These are phyloP conservation scores for Ageneiosus marmoratus DNA, from an alignment of 2,113 vertebrate species.

Conservation along the genomic window DNA sequence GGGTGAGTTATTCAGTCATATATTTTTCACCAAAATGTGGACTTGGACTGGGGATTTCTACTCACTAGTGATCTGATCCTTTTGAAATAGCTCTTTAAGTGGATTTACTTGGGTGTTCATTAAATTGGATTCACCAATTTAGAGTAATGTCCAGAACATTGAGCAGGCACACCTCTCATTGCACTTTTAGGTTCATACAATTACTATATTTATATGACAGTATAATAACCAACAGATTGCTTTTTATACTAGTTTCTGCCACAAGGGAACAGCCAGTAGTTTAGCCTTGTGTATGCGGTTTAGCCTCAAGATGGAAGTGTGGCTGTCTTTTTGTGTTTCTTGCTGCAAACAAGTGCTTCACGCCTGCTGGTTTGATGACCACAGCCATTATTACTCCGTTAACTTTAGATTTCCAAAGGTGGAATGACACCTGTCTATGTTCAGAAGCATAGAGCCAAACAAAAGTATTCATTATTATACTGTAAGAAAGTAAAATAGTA, in stretches of 20 bases:
- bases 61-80: not conserved
- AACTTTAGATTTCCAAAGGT: not conserved
- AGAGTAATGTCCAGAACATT: not conserved
- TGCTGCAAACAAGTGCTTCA: not conserved
- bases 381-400: not conserved
- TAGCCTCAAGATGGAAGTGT: not conserved
- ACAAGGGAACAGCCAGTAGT: not conserved
- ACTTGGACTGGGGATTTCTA: not conserved
- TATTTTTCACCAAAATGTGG: not conserved
- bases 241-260: not conserved
- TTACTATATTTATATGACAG: not conserved
- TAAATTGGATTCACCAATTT: not conserved
- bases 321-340: not conserved
- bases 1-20: slow-evolving; percentile 51
- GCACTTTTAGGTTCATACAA: not conserved
- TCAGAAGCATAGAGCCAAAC: not conserved
- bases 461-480: not conserved
- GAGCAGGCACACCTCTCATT: not conserved
- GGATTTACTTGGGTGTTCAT: not conserved
- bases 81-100: not conserved
- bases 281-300: not conserved
- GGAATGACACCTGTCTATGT: not conserved
- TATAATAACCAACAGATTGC: too few relatives aligned
- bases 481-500: too few relatives aligned
- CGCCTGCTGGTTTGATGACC: not conserved